Percentiles rank a stretch among this genome's conserved stretches.
Conservation (phyloP, 2,113 vertebrate genomes). For the Plestiodon gilberti region DNA sequence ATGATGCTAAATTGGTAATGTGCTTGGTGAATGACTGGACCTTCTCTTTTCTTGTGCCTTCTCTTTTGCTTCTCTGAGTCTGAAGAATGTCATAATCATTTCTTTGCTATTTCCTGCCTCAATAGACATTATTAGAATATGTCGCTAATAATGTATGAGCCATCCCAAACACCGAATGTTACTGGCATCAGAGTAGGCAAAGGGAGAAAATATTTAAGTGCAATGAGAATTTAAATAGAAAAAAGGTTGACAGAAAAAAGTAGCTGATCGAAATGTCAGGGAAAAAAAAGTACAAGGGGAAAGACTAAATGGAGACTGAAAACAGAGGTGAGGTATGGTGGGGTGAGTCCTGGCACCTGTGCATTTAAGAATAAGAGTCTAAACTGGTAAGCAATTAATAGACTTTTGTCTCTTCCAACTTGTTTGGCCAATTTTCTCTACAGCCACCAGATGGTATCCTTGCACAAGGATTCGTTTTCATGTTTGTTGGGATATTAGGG, state of each 20-base stretch:
- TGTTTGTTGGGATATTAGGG: rapidly evolving
- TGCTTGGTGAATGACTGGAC: not conserved
- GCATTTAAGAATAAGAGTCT: rapidly evolving
- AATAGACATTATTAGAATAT: not conserved
- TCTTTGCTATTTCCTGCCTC: not conserved
- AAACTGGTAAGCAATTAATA: not conserved
- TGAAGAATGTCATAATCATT: not conserved
- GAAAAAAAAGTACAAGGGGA: not conserved
- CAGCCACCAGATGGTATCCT: slow-evolving; percentile 73
- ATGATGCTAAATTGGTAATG: not conserved
- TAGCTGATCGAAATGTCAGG: not conserved
- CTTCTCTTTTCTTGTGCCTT: not conserved
- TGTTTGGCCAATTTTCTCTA: not conserved
- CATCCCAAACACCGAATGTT: not conserved
- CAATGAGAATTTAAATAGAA: not conserved
- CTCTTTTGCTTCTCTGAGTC: not conserved
- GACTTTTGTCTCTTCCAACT: not conserved
- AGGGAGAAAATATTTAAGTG: not conserved
- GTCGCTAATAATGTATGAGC: too few species aligned
- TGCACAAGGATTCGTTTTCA: slow-evolving; percentile 49
- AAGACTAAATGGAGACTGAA: not conserved
- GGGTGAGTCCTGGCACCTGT: rapidly evolving
- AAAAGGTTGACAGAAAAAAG: not conserved
- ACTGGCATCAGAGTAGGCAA: not conserved
- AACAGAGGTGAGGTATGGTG: not conserved